These are phyloP conservation scores for Pterocles burchelli DNA, from an alignment of 2,113 vertebrate genomes.

Conservation along the genomic window DNA sequence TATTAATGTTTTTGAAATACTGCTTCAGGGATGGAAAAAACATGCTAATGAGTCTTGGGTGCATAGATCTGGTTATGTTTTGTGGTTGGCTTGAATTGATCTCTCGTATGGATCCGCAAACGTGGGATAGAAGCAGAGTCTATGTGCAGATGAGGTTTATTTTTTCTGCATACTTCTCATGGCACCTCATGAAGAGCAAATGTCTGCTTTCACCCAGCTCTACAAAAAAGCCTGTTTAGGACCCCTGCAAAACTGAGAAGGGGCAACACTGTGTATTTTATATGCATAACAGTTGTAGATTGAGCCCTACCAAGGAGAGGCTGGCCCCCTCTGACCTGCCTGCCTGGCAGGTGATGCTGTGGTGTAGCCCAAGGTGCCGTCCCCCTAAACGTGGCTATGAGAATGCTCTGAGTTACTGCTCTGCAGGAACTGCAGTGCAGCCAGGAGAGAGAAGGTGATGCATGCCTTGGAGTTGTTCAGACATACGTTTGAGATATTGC, in stretches of 20 bases:
- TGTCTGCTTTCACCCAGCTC: background rate
- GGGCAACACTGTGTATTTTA: background rate
- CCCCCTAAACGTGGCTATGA: background rate
- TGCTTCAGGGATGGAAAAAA: constrained; percentile 3
- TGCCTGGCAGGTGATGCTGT: background rate
- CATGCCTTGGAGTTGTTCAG: background rate
- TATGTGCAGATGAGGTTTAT: background rate
- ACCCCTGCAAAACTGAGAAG: background rate
- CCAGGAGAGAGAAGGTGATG: background rate
- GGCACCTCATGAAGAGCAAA: background rate
- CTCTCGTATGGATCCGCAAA: background rate
- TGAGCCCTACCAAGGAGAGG: background rate
- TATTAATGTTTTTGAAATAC: constrained; percentile 9
- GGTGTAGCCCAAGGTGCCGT: background rate
- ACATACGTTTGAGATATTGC: background rate
- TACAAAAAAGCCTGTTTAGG: background rate
- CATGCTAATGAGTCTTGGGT: background rate
- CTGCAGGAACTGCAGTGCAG: background rate
- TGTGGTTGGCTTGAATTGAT: background rate
- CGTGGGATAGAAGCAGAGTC: background rate
- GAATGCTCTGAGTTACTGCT: background rate
- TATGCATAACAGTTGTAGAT: background rate
- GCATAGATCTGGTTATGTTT: background rate
- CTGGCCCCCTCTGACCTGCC: background rate
- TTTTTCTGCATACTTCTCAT: background rate